A percentile compares a stretch with the other conserved stretches of the same genome.
Conservation (phyloP, 1,140 invertebrate genomes). For the Fragariocoptes setiger region DNA sequence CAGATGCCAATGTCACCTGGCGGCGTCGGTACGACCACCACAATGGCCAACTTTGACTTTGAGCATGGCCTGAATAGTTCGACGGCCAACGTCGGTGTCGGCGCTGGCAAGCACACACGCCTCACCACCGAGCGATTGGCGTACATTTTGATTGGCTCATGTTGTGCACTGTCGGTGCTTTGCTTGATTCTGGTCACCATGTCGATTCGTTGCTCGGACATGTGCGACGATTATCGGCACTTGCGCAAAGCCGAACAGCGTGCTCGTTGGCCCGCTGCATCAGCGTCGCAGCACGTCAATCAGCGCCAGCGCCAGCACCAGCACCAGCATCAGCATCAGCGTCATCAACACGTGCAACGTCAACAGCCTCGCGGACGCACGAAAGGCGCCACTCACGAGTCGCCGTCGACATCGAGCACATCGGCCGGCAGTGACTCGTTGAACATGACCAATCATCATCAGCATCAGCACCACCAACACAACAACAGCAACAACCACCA, state of each 20-base stretch:
- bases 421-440: too few species aligned
- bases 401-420: background rate
- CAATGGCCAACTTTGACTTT: too few species aligned
- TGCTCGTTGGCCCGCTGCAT: constrained; percentile 1
- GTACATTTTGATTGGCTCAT: constrained; percentile 15
- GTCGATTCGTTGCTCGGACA: constrained; percentile 12
- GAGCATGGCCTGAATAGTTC: too few species aligned
- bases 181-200: constrained; percentile 15
- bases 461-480: too few species aligned
- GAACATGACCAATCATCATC: too few species aligned
- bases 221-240: constrained; percentile 9
- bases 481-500: too few species aligned
- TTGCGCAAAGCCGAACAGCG: constrained; percentile 9
- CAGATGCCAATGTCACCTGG: too few species aligned
- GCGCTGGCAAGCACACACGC: too few species aligned
- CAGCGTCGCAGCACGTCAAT: background rate
- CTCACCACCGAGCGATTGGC: constrained; percentile 15
- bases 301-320: background rate
- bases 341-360: background rate
- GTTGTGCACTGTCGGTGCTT: constrained; percentile 14
- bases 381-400: background rate
- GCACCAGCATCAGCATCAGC: background rate
- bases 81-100: too few species aligned
- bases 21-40: too few species aligned
- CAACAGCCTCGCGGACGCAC: background rate